A percentile compares a stretch with the other conserved stretches of the same genome.
These are phyloP conservation scores for Brachionus sp. DNA, from an alignment of 1,140 invertebrate species.

Conservation along the genomic window DNA sequence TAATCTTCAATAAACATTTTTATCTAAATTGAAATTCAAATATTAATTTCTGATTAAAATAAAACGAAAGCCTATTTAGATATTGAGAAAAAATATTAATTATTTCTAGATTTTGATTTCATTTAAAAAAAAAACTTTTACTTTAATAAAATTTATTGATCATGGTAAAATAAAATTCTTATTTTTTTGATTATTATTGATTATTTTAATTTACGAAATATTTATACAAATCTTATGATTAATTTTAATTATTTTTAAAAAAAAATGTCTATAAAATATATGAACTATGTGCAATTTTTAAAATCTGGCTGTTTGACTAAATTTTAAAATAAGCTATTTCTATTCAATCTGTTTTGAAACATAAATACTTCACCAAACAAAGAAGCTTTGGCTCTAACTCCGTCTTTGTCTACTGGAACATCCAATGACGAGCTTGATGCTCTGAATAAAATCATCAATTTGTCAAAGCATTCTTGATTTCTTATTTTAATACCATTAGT, in stretches of 20 bases:
- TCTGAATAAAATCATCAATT: constrained; percentile 9
- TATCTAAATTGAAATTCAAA: no score
- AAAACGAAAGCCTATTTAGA: no score
- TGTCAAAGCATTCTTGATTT: constrained; percentile 28
- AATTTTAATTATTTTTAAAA: not conserved
- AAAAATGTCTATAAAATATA: not conserved
- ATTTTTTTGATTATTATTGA: not conserved
- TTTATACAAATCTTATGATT: not conserved
- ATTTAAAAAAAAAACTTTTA: no score
- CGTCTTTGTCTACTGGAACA: not conserved
- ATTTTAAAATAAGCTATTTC: not conserved
- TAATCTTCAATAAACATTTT: no score
- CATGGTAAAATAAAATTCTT: not conserved
- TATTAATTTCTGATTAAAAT: no score
- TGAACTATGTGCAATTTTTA: not conserved
- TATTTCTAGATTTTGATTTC: no score
- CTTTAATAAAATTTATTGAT: not conserved
- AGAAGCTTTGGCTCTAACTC: not conserved
- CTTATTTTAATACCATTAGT: not conserved
- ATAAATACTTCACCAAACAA: constrained; percentile 39
- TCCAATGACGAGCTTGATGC: not conserved
- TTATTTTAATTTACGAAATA: not conserved
- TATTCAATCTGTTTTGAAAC: constrained; percentile 12
- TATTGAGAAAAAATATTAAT: no score
- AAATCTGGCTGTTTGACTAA: not conserved